Evolutionary conservation across 2,888 invertebrate genomes (phyloP).

Genomic region (Xiphydria camelus): DNA sequence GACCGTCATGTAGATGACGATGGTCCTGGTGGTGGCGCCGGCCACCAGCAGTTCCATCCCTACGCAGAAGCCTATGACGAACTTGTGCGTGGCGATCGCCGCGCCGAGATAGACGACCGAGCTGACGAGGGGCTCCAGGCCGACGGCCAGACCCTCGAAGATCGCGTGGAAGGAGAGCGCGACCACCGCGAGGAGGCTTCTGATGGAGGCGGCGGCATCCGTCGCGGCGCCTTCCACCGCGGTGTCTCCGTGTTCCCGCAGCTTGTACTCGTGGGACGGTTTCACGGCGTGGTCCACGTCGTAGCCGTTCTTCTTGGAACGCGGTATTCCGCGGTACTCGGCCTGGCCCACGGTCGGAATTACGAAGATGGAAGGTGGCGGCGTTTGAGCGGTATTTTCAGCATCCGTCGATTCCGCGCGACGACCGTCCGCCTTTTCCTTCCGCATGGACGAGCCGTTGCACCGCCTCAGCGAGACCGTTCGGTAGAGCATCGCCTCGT

Average conservation of each 20-base stretch:
- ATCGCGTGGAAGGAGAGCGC: conserved; percentile 72
- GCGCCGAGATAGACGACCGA: conserved; percentile 63
- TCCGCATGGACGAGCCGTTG: conserved; percentile 52
- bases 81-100: conserved; percentile 70
- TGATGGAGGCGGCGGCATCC: conserved; percentile 59
- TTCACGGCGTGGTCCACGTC: neutral
- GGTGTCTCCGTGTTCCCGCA: neutral
- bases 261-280: neutral
- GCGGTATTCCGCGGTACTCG: too few relatives aligned
- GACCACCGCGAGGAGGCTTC: conserved; percentile 66
- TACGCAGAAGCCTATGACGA: conserved; percentile 70
- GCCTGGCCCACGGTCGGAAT: too few relatives aligned
- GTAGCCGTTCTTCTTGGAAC: neutral
- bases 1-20: conserved; percentile 63
- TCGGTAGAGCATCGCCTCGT: conserved; percentile 60
- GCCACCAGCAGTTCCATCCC: conserved; percentile 64
- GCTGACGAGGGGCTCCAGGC: conserved; percentile 62
- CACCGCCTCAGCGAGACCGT: conserved; percentile 62
- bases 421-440: too few relatives aligned
- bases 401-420: conserved; percentile 15
- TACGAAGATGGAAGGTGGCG: conserved; percentile 42
- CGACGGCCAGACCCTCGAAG: conserved; percentile 72
- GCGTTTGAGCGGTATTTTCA: neutral
- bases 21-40: conserved; percentile 61
- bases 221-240: neutral